Percentiles rank a stretch among this genome's conserved stretches.
These are phyloP conservation scores for Hermetia illucens DNA, from an alignment of 1,140 invertebrate genomes.

Conservation along the genomic window DNA sequence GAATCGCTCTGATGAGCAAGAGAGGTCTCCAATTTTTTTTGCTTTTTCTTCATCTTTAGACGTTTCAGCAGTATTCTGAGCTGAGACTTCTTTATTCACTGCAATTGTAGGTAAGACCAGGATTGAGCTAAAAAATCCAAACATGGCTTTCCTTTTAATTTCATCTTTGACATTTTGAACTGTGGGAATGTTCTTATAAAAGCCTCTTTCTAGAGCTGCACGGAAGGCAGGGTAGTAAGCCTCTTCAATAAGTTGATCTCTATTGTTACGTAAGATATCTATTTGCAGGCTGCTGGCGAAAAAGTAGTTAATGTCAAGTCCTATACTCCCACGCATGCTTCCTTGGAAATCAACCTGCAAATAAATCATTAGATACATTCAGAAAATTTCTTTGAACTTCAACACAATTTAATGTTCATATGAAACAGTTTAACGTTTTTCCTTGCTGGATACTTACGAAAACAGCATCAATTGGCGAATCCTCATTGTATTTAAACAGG, in stretches of 20 bases:
- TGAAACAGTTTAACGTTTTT: background rate
- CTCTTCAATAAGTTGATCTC: slow-evolving; percentile 20
- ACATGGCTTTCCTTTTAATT: slow-evolving; percentile 18
- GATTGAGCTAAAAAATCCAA: slow-evolving; percentile 24
- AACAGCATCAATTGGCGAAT: slow-evolving; percentile 20
- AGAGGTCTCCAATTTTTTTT: no score
- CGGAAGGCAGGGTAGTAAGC: slow-evolving; percentile 19
- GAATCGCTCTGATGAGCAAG: no score
- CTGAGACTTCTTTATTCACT: slow-evolving; percentile 25
- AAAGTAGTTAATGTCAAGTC: slow-evolving; percentile 28
- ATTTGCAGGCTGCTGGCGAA: slow-evolving; percentile 26
- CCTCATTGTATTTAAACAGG: slow-evolving; percentile 34
- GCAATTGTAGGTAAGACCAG: slow-evolving; percentile 27
- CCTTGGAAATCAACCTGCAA: slow-evolving; percentile 25
- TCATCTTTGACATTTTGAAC: slow-evolving; percentile 18
- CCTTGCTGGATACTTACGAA: slow-evolving; percentile 16
- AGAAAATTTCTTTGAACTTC: background rate
- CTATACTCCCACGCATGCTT: slow-evolving; percentile 26
- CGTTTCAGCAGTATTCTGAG: slow-evolving; percentile 22
- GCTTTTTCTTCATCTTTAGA: slow-evolving; percentile 20
- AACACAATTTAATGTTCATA: background rate
- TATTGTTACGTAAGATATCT: slow-evolving; percentile 19
- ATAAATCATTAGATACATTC: background rate
- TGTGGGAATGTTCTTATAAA: slow-evolving; percentile 16
- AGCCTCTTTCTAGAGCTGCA: slow-evolving; percentile 17